phyloP scores from a whole-genome alignment of 1,140 invertebrate genomes.

The Arctopsyche grandis region DNA sequence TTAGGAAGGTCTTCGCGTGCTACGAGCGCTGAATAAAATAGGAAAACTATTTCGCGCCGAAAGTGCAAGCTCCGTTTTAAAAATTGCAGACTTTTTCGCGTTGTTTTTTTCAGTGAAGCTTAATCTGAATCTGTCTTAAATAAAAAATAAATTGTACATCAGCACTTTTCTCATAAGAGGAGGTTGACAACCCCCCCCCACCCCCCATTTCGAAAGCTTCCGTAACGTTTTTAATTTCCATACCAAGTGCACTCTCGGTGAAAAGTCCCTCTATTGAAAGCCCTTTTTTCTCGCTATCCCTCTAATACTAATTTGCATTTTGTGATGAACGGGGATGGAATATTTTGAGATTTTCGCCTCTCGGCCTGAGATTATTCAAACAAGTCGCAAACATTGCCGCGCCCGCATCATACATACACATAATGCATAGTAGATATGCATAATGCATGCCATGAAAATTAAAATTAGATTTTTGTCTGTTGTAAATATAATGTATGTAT shows the following conservation, averaged over 20 bases:
- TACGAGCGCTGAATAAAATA: not conserved
- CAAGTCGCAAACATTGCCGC: not conserved
- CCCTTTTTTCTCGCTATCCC: conserved; percentile 47
- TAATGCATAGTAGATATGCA: not conserved
- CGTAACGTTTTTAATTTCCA: conserved; percentile 55
- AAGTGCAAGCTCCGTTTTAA: conserved; percentile 13
- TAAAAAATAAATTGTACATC: conserved; percentile 1
- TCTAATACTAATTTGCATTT: conserved; percentile 53
- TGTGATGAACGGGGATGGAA: conserved; percentile 42
- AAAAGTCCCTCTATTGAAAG: conserved; percentile 48
- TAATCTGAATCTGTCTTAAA: no score
- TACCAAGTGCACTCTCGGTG: conserved; percentile 52
- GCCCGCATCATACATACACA: not conserved
- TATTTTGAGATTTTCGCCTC: not conserved
- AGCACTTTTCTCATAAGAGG: conserved; percentile 26
- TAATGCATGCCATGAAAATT: no score
- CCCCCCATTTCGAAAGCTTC: conserved; percentile 48
- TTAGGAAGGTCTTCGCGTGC: not conserved
- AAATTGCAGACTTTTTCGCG: not conserved
- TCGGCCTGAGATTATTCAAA: not conserved
- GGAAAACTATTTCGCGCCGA: not conserved
- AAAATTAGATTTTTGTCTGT: no score
- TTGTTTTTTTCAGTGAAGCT: not conserved
- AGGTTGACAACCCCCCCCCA: not conserved
- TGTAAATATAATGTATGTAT: no score